Evolutionary conservation across 2,797 vertebrate genomes (phyloP).

Genomic region (Notolepis coatsorum): DNA sequence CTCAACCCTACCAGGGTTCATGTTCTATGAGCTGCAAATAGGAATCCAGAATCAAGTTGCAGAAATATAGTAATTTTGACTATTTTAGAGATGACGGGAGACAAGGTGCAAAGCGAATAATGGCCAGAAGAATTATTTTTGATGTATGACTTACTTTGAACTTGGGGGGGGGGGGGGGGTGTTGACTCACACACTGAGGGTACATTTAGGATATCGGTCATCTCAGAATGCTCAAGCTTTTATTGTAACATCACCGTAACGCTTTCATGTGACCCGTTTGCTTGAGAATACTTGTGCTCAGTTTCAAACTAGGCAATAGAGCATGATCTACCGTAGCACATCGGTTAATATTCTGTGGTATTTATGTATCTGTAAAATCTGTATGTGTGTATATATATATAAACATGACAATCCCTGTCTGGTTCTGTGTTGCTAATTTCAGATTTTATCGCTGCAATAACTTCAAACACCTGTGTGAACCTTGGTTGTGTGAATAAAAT

Average conservation of each 20-base stretch:
- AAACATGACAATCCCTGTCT: conserved; percentile 17
- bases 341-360: conserved; percentile 1
- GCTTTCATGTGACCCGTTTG: not conserved
- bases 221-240: not conserved
- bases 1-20: not conserved
- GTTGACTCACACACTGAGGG: not conserved
- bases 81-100: not conserved
- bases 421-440: conserved; percentile 22
- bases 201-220: not conserved
- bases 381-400: no score
- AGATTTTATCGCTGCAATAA: conserved; percentile 34
- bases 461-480: conserved; percentile 38
- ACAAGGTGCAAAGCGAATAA: not conserved
- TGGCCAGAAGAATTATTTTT: not conserved
- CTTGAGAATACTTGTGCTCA: conserved; percentile 6
- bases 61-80: not conserved
- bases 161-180: no score
- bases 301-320: conserved; percentile 16
- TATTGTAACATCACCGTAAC: not conserved
- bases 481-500: conserved; percentile 54
- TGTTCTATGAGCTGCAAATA: not conserved
- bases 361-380: conserved; percentile 18
- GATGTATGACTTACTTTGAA: no score
- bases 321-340: conserved; percentile 31
- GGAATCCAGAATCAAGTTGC: not conserved